These are phyloP conservation scores for Scolopax bukidnonensis DNA, from an alignment of 2,797 vertebrate species.

Conservation along the genomic window DNA sequence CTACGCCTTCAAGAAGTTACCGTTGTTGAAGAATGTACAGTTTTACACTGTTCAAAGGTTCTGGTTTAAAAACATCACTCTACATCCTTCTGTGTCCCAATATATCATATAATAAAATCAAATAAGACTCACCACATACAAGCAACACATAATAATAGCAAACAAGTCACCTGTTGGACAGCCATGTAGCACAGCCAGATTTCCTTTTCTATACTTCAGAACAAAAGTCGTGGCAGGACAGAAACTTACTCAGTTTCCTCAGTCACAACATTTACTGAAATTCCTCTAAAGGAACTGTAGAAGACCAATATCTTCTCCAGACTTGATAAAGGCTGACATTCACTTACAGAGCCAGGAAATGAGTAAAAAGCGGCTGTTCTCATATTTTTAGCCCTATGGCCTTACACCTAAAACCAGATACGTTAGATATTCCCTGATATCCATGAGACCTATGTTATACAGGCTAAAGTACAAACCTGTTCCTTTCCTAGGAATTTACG, in stretches of 20 bases:
- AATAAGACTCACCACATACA: background rate
- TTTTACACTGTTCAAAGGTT: background rate
- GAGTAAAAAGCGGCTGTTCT: background rate
- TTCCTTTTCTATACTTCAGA: background rate
- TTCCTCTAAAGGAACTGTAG: background rate
- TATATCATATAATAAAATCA: background rate
- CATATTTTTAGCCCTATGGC: background rate
- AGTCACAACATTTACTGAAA: background rate
- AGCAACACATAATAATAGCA: background rate
- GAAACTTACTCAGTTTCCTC: background rate
- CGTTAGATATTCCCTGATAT: background rate
- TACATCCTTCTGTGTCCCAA: background rate
- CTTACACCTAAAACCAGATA: background rate
- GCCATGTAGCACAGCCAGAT: background rate
- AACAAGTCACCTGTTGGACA: background rate
- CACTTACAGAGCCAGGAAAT: background rate
- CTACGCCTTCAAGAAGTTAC: background rate
- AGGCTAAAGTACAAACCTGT: background rate
- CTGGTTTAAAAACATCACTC: background rate
- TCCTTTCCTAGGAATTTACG: background rate
- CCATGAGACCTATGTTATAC: background rate
- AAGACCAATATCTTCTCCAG: background rate
- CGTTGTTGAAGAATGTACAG: background rate
- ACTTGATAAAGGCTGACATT: background rate
- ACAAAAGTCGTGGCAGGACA: background rate